These are phyloP conservation scores for Drosophila nr. fundita DNA, from an alignment of 2,888 invertebrate genomes.

Conservation along the genomic window DNA sequence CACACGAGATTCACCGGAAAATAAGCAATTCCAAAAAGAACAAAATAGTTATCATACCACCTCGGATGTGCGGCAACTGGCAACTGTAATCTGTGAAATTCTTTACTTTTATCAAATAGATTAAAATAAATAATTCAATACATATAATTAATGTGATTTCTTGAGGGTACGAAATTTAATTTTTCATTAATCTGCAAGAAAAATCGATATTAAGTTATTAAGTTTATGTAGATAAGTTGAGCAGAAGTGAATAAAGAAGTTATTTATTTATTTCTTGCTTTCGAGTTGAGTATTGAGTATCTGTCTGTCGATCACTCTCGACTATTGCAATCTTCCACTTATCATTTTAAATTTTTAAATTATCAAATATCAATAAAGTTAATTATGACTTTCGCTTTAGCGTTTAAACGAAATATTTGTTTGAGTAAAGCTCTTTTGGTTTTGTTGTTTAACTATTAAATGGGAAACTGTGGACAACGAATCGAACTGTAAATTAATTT, in stretches of 20 bases:
- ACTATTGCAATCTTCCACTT: not conserved
- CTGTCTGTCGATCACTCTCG: not conserved
- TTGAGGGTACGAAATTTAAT: not conserved
- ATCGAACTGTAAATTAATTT: constrained; percentile 47
- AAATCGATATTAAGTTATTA: not conserved
- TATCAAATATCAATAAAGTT: not conserved
- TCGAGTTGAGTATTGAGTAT: not conserved
- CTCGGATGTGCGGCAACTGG: not conserved
- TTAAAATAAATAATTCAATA: not conserved
- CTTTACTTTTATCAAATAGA: not conserved
- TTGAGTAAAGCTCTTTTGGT: not conserved
- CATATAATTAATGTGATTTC: not conserved
- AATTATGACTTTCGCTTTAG: not conserved
- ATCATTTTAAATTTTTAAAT: not conserved
- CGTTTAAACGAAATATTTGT: not conserved
- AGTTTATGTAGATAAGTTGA: not conserved
- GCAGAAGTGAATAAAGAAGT: not conserved
- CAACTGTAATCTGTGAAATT: not conserved
- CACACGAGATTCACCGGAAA: not conserved
- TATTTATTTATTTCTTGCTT: not conserved
- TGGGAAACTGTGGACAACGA: not conserved
- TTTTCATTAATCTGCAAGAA: not conserved
- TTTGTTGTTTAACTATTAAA: not conserved
- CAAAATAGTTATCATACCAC: constrained; percentile 4
- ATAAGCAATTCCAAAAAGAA: constrained; percentile 13